phyloP scores from a whole-genome alignment of 2,113 vertebrate species.

The Petrocephalus microphthalmus region DNA sequence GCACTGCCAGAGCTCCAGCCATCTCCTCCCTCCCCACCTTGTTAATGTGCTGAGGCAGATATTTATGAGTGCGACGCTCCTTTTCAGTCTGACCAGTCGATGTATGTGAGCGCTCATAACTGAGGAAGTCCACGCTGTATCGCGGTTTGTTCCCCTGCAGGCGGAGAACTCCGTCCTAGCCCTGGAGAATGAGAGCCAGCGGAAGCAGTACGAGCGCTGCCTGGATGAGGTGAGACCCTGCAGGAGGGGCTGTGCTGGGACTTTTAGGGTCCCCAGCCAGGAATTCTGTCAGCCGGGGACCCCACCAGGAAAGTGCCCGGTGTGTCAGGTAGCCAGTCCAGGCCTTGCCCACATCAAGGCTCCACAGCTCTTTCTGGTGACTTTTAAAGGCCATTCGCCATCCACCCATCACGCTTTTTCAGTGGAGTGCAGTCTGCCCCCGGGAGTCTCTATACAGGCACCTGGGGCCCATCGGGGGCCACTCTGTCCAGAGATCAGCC shows the following conservation, averaged over 20 bases:
- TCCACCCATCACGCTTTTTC: constrained; percentile 46
- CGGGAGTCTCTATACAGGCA: background rate
- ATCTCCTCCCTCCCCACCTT: background rate
- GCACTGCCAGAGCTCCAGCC: background rate
- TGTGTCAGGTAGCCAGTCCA: background rate
- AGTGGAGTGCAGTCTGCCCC: background rate
- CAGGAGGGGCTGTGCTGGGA: background rate
- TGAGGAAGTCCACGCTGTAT: constrained; percentile 29
- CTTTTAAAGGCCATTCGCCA: background rate
- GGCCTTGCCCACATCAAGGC: background rate
- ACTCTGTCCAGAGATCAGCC: background rate
- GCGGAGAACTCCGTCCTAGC: constrained; percentile 76
- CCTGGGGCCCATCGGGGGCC: background rate
- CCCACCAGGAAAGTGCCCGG: too few relatives aligned
- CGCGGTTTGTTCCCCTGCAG: constrained; percentile 52
- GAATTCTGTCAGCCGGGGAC: background rate
- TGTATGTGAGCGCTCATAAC: background rate
- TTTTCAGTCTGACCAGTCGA: background rate
- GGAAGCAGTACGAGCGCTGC: constrained; percentile 85
- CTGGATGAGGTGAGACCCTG: constrained; percentile 79
- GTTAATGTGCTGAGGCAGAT: background rate
- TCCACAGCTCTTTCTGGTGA: background rate
- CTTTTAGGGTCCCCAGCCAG: background rate
- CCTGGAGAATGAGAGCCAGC: constrained; percentile 81
- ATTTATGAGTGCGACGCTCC: background rate